Evolutionary conservation across 2,113 vertebrate genomes (phyloP).

Genomic region (Nerophis lumbriciformis): DNA sequence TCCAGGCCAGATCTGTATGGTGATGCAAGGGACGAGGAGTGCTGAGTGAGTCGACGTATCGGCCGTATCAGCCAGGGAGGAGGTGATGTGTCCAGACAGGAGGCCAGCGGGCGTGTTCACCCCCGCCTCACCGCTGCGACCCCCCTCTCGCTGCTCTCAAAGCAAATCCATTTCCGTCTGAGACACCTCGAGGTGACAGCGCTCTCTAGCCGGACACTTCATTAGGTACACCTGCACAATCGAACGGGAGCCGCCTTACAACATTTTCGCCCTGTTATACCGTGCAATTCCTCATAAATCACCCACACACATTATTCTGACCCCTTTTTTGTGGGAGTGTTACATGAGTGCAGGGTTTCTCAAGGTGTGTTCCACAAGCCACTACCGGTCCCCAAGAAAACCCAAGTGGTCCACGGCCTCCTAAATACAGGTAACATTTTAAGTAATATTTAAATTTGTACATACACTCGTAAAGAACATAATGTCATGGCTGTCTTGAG

Average conservation of each 20-base stretch:
- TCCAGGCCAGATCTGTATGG: slow-evolving; percentile 25
- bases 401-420: too few species aligned
- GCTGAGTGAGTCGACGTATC: slow-evolving; percentile 41
- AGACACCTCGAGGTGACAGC: slow-evolving; percentile 25
- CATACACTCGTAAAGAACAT: too few species aligned
- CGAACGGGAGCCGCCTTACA: not conserved
- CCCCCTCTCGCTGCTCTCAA: slow-evolving; percentile 18
- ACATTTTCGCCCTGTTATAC: not conserved
- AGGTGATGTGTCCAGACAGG: slow-evolving; percentile 64
- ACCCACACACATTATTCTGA: too few species aligned
- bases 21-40: slow-evolving; percentile 38
- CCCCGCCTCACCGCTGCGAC: slow-evolving; percentile 25
- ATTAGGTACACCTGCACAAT: not conserved
- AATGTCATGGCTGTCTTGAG: too few species aligned
- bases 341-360: too few species aligned
- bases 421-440: too few species aligned
- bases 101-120: slow-evolving; percentile 57
- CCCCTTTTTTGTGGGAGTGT: too few species aligned
- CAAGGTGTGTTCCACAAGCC: too few species aligned
- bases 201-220: slow-evolving; percentile 1
- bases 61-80: slow-evolving; percentile 41
- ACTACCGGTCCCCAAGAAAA: too few species aligned
- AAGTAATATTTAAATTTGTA: too few species aligned
- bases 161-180: slow-evolving; percentile 18
- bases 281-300: too few species aligned